These are phyloP conservation scores for Halisarca cf. caerulea DNA, from an alignment of 37 sponge, comb jelly and placozoan genomes.

Conservation along the genomic window DNA sequence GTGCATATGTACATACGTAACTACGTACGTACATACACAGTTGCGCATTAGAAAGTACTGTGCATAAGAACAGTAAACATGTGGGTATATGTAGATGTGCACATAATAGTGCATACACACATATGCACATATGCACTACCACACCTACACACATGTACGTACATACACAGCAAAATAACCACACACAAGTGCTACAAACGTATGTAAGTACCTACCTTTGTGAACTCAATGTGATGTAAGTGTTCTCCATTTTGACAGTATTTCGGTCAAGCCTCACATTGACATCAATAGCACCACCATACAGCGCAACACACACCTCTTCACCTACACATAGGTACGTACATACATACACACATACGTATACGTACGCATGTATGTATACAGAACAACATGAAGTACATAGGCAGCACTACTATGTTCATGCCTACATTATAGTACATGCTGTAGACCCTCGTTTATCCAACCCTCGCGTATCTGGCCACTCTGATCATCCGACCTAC, in stretches of 20 bases:
- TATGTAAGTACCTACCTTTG: conserved; percentile 57
- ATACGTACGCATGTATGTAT: background rate
- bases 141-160: background rate
- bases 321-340: conserved; percentile 81
- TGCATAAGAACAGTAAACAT: too few relatives aligned
- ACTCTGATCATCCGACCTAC: too few relatives aligned
- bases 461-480: too few relatives aligned
- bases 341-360: too few relatives aligned
- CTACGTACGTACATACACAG: too few relatives aligned
- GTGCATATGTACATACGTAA: too few relatives aligned
- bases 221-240: conserved; percentile 88
- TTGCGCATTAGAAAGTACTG: too few relatives aligned
- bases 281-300: conserved; percentile 86
- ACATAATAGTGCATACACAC: background rate
- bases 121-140: background rate
- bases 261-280: conserved; percentile 89
- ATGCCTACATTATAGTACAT: too few relatives aligned
- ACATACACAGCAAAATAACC: background rate
- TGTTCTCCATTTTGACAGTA: conserved; percentile 80
- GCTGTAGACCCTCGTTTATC: too few relatives aligned
- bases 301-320: conserved; percentile 68
- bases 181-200: background rate
- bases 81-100: background rate
- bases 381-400: background rate
- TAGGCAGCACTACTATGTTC: too few relatives aligned